Percentiles rank a stretch among this genome's conserved stretches.
Conservation (phyloP, 2,888 invertebrate species). For the Anagyrus pseudococci region DNA sequence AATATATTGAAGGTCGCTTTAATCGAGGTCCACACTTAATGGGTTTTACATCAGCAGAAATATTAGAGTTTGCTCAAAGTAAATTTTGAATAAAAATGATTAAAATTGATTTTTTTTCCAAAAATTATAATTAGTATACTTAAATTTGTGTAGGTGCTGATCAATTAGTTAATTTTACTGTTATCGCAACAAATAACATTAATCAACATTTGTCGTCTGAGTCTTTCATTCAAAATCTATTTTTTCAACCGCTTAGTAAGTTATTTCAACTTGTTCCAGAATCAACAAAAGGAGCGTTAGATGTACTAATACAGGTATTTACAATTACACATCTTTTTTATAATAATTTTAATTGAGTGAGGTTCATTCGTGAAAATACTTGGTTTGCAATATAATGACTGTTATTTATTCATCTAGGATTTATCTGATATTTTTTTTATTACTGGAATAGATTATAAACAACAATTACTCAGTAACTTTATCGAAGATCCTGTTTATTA, state of each 20-base stretch:
- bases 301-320: background rate
- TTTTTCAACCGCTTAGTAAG: background rate
- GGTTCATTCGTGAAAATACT: too few relatives aligned
- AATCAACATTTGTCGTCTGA: background rate
- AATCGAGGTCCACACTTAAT: constrained; percentile 64
- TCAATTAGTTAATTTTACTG: too few relatives aligned
- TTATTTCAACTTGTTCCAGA: background rate
- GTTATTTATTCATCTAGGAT: constrained; percentile 35
- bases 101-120: background rate
- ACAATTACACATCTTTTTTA: too few relatives aligned
- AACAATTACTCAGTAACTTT: constrained; percentile 35
- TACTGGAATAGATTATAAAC: constrained; percentile 44
- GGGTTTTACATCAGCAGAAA: constrained; percentile 58
- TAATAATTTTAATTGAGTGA: too few relatives aligned
- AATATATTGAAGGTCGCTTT: constrained; percentile 61
- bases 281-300: background rate
- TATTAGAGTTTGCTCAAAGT: constrained; percentile 11
- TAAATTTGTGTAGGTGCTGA: too few relatives aligned
- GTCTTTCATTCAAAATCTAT: background rate
- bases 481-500: constrained; percentile 42
- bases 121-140: background rate
- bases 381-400: too few relatives aligned
- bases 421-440: constrained; percentile 37
- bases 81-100: constrained; percentile 12
- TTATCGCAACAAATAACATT: too few relatives aligned